Evolutionary conservation across 2,888 invertebrate species (phyloP).

Genomic region (Gymnocheta viridis): DNA sequence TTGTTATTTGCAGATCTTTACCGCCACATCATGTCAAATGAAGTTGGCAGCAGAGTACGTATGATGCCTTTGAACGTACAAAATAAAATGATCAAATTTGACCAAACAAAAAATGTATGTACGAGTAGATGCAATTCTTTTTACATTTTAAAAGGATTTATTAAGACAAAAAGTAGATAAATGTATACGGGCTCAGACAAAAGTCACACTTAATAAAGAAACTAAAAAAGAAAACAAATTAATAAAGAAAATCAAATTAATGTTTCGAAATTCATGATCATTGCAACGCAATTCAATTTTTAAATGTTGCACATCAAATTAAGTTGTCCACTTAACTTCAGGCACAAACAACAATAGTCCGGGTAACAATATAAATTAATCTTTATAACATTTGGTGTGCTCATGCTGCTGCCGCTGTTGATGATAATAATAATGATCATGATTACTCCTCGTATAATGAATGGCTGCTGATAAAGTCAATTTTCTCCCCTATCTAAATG

Average conservation of each 20-base stretch:
- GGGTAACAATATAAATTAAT: slow-evolving; percentile 48
- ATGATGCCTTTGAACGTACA: not conserved
- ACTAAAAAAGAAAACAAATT: slow-evolving; percentile 29
- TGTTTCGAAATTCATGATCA: slow-evolving; percentile 48
- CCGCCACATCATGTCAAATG: slow-evolving; percentile 43
- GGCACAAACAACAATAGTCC: not conserved
- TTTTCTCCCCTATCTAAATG: slow-evolving; percentile 56
- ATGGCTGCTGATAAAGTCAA: slow-evolving; percentile 26
- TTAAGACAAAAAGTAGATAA: not conserved
- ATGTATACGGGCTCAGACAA: not conserved
- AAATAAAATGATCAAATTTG: slow-evolving; percentile 22
- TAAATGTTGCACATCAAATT: slow-evolving; percentile 63
- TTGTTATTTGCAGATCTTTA: slow-evolving; percentile 35
- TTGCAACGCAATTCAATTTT: slow-evolving; percentile 65
- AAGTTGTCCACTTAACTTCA: slow-evolving; percentile 63
- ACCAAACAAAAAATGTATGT: not conserved
- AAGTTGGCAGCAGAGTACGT: slow-evolving; percentile 46
- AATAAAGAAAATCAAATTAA: slow-evolving; percentile 57
- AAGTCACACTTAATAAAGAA: slow-evolving; percentile 34
- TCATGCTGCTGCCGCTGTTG: slow-evolving; percentile 2
- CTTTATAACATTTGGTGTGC: slow-evolving; percentile 15
- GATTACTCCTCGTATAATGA: slow-evolving; percentile 2
- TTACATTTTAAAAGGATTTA: not conserved
- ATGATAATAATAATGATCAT: not conserved
- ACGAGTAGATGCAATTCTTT: not conserved